Base-by-base conservation (phyloP, 2,113 vertebrate species). In the Rhynchopsitta pachyrhyncha region DNA sequence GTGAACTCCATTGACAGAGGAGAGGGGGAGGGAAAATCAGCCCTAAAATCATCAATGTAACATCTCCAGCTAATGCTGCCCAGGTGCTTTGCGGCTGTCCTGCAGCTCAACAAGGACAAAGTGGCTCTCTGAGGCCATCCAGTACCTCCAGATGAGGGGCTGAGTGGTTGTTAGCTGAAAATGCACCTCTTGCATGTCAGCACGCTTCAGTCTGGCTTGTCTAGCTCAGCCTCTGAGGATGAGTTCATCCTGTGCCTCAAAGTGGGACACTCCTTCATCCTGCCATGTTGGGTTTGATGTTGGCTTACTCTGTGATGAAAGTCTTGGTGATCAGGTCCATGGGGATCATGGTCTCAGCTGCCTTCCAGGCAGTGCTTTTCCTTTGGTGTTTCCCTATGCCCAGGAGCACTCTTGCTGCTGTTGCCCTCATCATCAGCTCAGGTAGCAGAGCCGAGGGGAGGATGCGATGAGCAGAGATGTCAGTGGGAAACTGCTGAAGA, bases 21-120 rank as follows among this genome's bases (percentile, higher is more conserved):
- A 55, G 70, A 13, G 41, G 33, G 85, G 76, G 35, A 35, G 8
- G 28, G 31, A 70, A 92, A 89, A 85, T 76, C 85, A 89, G 80
- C 78, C 49, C 79, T 92, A 93, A 95, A 95, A 93, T 95, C 57
- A 60, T 92, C 92, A 93, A 85, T 74, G 82, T 46, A 85, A 39
- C 82, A 66, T 92, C 76, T 92, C 82, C 59, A 71, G 92, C 83
- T 91, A 90, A 92, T 63, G 77, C 5, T 88, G 89, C 57, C 71
- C 93, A 92, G 90, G 87, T 95, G 90, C 81, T 74, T 14, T 75
- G 87, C 0, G 37, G 83, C 53, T 92, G 47, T 86, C 89, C 27
- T 67, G 83, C 76, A 90, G 87, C 91, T 80, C 76, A 35, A 0
- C n/a, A 63, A 94, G 77, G 87, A 89, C 93, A 71, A 60, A 96